phyloP scores from a whole-genome alignment of 2,888 invertebrate genomes.

The Pheosia gnoma region DNA sequence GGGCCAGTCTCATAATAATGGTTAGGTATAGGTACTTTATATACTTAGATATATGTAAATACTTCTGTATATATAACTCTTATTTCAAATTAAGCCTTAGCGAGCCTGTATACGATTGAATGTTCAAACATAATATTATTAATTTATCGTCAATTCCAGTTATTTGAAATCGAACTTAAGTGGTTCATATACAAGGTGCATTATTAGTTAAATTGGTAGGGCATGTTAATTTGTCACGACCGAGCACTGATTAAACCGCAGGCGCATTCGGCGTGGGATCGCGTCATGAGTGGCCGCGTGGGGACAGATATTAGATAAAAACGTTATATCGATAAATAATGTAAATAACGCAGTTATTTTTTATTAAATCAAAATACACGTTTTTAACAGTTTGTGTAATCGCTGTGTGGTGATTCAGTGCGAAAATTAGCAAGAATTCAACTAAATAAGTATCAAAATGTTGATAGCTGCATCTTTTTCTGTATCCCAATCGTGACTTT shows the following conservation, averaged over 20 bases:
- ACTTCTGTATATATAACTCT: background rate
- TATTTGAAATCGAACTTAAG: background rate
- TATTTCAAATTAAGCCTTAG: background rate
- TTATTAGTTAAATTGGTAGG: background rate
- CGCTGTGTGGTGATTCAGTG: background rate
- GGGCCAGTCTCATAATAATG: constrained; percentile 18
- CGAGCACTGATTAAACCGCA: constrained; percentile 21
- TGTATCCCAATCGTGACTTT: background rate
- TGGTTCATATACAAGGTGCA: constrained; percentile 4
- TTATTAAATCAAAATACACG: background rate
- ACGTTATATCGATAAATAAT: constrained; percentile 9
- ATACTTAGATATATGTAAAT: constrained; percentile 12
- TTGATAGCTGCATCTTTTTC: background rate
- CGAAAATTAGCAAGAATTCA: background rate
- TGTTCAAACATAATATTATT: background rate
- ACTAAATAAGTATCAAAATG: background rate
- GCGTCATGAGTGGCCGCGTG: constrained; percentile 23
- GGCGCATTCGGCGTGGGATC: constrained; percentile 27
- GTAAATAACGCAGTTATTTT: constrained; percentile 18
- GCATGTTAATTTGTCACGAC: constrained; percentile 12
- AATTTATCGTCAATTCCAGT: background rate
- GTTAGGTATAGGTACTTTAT: constrained; percentile 4
- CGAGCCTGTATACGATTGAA: background rate
- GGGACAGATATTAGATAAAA: constrained; percentile 8
- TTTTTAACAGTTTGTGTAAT: background rate